Evolutionary conservation across 2,113 vertebrate species (phyloP), one percentile per base, ranked within the genome.

Genomic region (Melanerpes aurifrons): DNA sequence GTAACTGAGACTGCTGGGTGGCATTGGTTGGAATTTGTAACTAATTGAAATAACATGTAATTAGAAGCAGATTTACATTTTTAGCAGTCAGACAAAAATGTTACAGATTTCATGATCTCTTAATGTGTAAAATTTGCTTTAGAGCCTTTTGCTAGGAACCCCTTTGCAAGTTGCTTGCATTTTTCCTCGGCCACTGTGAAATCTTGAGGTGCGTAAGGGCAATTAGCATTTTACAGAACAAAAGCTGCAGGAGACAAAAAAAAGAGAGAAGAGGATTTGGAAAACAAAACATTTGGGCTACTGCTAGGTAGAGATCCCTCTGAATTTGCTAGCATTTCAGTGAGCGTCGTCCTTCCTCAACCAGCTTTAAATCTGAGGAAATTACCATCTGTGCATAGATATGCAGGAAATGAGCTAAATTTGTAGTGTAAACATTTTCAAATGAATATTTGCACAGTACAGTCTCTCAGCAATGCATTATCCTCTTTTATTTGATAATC

Each of bases 381-480:
- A 92, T 95, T 91, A 73, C 82, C 78, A 92, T 92, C 91, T 96
- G 95, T 93, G 82, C 78, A 83, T 81, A 96, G 95, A 92, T 94
- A 96, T 73, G 89, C 89, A 92, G 91, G 91, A 95, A 93, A 96
- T 80, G 75, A 96, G 82, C 82, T 92, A 89, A 94, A 95, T 94
- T 96, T 96, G 89, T 93, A 93, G 93, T 93, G 94, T 92, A 95
- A 96, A 96, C 95, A 96, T 90, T 95, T 96, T 95, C 92, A 95
- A 93, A 96, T 92, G 89, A 96, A 78, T 95, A 93, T 96, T 96
- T 95, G 92, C 87, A 82, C 87, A 93, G 92, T 73, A 59, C 69
- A 72, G 86, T 95, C 93, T 96, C 95, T 86, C 86, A 94, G 88
- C 86, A 95, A 92, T 95, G 88, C 77, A 86, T 94, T 96, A 94